Base-by-base conservation (phyloP, 2,888 invertebrate genomes). In the Drosophila phalerata region DNA sequence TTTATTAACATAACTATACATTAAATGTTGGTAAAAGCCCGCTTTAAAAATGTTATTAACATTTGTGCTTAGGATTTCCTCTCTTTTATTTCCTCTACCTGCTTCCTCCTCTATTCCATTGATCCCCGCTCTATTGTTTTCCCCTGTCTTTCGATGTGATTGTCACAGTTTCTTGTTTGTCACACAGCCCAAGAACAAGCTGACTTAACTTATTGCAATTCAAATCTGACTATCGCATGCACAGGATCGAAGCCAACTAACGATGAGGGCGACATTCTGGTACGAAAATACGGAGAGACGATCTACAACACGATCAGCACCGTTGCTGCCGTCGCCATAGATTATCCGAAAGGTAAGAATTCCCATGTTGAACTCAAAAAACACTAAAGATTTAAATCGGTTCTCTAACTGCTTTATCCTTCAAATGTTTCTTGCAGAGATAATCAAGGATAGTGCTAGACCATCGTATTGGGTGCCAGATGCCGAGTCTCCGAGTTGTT, bases 381-480 rank as follows among this genome's bases (percentile, higher is more conserved):
- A 19, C 19, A 19, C 2, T 19, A 2, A 1, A 19, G 3, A 19
- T 19, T 19, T 19, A 19, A 19, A 19, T 19, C 19, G 19, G 19
- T 19, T n/a, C n/a, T n/a, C n/a, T n/a, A n/a, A n/a, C 5, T 25
- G 25, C 25, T 2, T 25, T 3, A 3, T 25, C 25, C 5, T 25
- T 25, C 28, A 34, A 5, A 19, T 22, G 22, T 37, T n/a, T 37
- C n/a, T 37, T n/a, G 37, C 57, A 94, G 95, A 93, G 55, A 91
- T 95, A 48, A 95, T 97, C 49, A 97, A 96, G 91, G 96, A 96
- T 76, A 94, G 95, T 5, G 96, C 95, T 5, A 93, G 96, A 40
- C 97, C 97, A 0, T 92, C 94, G 0, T 97, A 97, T 91, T 97
- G 97, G 97, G 94, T 95, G 34, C 96, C 97, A 0, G 97, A 97